Evolutionary conservation across 1,140 invertebrate genomes (phyloP).

Genomic region (Propsilocerus akamusi): DNA sequence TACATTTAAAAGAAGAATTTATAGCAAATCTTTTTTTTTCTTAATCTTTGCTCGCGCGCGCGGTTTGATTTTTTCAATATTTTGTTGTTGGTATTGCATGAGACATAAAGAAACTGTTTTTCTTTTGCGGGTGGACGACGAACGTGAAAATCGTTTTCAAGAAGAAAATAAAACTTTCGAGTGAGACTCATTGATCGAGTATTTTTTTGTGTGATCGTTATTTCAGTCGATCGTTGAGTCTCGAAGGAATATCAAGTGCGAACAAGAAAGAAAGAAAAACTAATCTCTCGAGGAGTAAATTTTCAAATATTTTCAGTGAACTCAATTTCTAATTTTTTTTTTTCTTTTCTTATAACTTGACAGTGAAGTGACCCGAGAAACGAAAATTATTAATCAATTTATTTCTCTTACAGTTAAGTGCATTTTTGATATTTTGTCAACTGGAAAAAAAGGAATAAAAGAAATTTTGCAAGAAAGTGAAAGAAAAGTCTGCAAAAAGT

Average conservation of each 20-base stretch:
- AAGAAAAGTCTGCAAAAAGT: not conserved
- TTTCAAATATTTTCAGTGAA: too few relatives aligned
- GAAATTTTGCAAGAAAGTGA: not conserved
- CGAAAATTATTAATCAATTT: not conserved
- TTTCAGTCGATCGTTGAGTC: slow-evolving; percentile 3
- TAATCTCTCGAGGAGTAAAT: too few relatives aligned
- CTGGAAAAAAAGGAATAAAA: not conserved
- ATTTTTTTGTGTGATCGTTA: not conserved
- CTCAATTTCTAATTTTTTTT: too few relatives aligned
- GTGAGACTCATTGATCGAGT: not conserved
- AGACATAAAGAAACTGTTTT: too few relatives aligned
- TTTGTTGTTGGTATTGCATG: too few relatives aligned
- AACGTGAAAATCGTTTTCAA: too few relatives aligned
- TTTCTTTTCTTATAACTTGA: too few relatives aligned
- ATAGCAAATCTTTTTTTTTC: not conserved
- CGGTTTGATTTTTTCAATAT: too few relatives aligned
- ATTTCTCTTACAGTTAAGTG: not conserved
- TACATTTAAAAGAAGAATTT: too few relatives aligned
- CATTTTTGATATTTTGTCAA: not conserved
- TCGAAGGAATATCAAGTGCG: slow-evolving; percentile 4
- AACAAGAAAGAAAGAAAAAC: not conserved
- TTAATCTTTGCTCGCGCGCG: not conserved
- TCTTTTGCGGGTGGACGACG: too few relatives aligned
- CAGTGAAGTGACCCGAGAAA: too few relatives aligned
- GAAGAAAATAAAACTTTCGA: too few relatives aligned